Evolutionary conservation across 37 sponge, comb jelly and placozoan genomes (phyloP).

Genomic region (Beroe ovata): DNA sequence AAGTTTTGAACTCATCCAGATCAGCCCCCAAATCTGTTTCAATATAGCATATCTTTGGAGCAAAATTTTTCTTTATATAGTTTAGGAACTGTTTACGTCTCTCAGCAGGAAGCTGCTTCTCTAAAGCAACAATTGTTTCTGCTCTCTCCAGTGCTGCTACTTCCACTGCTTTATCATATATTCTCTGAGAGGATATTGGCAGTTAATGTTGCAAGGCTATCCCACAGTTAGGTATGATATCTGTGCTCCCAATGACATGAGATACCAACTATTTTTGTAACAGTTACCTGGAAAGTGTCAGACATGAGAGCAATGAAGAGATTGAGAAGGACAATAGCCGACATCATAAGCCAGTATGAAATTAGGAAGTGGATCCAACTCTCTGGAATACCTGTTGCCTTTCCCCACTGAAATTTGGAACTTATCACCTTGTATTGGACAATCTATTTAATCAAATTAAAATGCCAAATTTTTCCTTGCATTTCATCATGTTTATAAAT

Average conservation of each 20-base stretch:
- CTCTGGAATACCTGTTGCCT: constrained; percentile 1
- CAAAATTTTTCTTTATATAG: constrained; percentile 33
- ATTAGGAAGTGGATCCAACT: constrained; percentile 31
- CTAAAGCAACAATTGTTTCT: constrained; percentile 18
- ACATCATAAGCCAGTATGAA: constrained; percentile 34
- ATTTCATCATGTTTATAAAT: no score
- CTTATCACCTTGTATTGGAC: no score
- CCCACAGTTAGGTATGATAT: neutral
- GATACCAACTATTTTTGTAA: neutral
- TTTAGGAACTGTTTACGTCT: neutral
- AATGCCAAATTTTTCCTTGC: no score
- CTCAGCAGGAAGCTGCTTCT: neutral
- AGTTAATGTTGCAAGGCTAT: neutral
- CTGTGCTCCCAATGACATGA: neutral
- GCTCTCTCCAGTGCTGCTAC: constrained; percentile 47
- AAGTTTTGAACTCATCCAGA: neutral
- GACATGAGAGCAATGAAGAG: constrained; percentile 50
- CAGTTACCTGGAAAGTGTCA: constrained; percentile 43
- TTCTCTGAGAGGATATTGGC: neutral
- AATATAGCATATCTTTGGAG: constrained; percentile 31
- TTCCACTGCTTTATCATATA: constrained; percentile 40
- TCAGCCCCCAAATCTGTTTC: neutral
- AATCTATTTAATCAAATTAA: no score
- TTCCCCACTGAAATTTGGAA: constrained; percentile 19
- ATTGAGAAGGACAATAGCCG: constrained; percentile 34